Conservation (phyloP, 2,888 invertebrate genomes). For the Sepioteuthis lessoniana region DNA sequence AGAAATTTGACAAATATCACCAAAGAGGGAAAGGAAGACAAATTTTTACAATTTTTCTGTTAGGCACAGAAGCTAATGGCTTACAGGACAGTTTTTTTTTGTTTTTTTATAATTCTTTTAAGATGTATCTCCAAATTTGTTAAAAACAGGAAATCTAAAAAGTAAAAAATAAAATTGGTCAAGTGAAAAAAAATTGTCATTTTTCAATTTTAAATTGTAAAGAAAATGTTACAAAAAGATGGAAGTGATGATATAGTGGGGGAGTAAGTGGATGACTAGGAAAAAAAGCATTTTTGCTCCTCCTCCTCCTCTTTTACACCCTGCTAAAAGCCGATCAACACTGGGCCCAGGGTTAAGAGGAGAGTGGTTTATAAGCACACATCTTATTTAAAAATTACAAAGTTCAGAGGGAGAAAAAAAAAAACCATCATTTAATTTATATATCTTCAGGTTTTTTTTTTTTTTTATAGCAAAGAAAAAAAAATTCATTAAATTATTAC, state of each 20-base stretch:
- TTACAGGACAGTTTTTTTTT: neutral
- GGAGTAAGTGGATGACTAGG: no score
- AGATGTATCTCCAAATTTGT: neutral
- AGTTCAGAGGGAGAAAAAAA: neutral
- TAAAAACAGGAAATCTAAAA: neutral
- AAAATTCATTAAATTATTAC: neutral
- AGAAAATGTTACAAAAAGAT: no score
- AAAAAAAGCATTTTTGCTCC: neutral
- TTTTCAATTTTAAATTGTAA: no score
- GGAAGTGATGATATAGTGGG: no score
- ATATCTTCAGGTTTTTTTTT: neutral
- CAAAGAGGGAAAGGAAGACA: neutral
- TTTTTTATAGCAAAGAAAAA: neutral
- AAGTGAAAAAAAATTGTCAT: neutral
- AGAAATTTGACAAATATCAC: slow-evolving; percentile 13
- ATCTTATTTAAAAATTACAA: neutral
- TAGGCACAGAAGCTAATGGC: no score
- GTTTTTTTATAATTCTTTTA: neutral
- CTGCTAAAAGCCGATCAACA: neutral
- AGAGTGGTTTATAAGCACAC: neutral
- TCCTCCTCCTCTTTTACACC: no score
- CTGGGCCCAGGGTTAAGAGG: neutral
- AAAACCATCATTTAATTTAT: no score
- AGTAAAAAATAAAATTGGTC: neutral
- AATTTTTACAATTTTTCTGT: neutral